Evolutionary conservation across 2,888 invertebrate species (phyloP).

Genomic region (Drosophila austrosaltans): DNA sequence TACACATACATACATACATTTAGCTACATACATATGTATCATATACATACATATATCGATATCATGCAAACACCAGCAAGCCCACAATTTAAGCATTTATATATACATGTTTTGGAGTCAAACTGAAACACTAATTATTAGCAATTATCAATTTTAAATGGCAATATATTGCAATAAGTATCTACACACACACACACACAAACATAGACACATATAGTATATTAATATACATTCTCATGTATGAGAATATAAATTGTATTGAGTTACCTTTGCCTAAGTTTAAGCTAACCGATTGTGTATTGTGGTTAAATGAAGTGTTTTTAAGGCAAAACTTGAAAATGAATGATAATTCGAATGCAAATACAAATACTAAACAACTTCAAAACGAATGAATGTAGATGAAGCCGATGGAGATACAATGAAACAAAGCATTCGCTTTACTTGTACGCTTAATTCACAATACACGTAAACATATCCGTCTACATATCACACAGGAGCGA

Average conservation of each 20-base stretch:
- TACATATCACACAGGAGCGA: not conserved
- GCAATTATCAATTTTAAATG: not conserved
- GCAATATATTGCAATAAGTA: conserved; percentile 5
- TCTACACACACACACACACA: not conserved
- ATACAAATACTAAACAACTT: not conserved
- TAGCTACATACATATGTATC: not conserved
- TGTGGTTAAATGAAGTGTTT: conserved; percentile 12
- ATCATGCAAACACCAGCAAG: not conserved
- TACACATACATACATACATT: not conserved
- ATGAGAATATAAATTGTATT: not conserved
- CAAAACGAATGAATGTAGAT: not conserved
- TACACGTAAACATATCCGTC: not conserved
- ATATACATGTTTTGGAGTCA: not conserved
- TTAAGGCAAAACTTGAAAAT: conserved; percentile 11
- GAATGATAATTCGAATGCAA: conserved; percentile 4
- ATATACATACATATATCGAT: not conserved
- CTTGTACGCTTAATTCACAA: conserved; percentile 1
- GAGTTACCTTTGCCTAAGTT: conserved; percentile 1
- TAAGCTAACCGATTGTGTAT: conserved; percentile 7
- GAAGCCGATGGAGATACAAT: not conserved
- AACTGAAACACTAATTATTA: not conserved
- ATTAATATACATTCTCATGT: too few relatives aligned
- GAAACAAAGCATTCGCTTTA: conserved; percentile 5
- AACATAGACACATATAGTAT: not conserved
- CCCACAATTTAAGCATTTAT: not conserved